phyloP scores from a whole-genome alignment of 2,888 invertebrate genomes.

The Stenolophus ochropezus region DNA sequence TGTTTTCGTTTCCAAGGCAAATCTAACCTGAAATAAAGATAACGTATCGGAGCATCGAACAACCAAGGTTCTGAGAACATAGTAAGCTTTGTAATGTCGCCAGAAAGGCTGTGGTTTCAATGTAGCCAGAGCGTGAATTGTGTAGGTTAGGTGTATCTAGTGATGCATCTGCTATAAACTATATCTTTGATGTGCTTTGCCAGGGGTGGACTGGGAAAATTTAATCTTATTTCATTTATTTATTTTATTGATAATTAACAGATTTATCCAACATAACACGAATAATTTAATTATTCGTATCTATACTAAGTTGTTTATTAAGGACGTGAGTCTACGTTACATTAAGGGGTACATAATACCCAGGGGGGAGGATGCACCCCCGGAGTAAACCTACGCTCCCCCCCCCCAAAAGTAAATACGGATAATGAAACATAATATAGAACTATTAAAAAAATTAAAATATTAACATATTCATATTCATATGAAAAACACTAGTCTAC shows the following conservation, averaged over 20 bases:
- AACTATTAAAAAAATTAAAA: too few relatives aligned
- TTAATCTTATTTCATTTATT: not conserved
- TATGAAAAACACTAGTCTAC: too few relatives aligned
- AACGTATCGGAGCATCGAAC: conserved; percentile 33
- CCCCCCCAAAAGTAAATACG: too few relatives aligned
- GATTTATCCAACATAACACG: not conserved
- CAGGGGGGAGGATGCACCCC: too few relatives aligned
- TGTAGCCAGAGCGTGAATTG: conserved; percentile 15
- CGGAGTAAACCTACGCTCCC: too few relatives aligned
- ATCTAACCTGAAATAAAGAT: conserved; percentile 42
- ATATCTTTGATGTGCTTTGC: conserved; percentile 7
- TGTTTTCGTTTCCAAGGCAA: conserved; percentile 22
- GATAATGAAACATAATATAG: too few relatives aligned
- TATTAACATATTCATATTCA: too few relatives aligned
- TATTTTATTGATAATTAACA: too few relatives aligned
- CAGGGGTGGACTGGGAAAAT: not conserved
- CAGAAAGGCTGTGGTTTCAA: conserved; percentile 13
- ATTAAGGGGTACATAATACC: too few relatives aligned
- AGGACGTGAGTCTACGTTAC: too few relatives aligned
- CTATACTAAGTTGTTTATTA: too few relatives aligned
- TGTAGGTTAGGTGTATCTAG: conserved; percentile 38
- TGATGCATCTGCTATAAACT: conserved; percentile 33
- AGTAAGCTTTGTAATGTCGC: conserved; percentile 4
- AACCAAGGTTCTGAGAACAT: not conserved
- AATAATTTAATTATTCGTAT: too few relatives aligned